Evolutionary conservation across 2,888 invertebrate genomes (phyloP).

Genomic region (Phrixothrix hirtus): DNA sequence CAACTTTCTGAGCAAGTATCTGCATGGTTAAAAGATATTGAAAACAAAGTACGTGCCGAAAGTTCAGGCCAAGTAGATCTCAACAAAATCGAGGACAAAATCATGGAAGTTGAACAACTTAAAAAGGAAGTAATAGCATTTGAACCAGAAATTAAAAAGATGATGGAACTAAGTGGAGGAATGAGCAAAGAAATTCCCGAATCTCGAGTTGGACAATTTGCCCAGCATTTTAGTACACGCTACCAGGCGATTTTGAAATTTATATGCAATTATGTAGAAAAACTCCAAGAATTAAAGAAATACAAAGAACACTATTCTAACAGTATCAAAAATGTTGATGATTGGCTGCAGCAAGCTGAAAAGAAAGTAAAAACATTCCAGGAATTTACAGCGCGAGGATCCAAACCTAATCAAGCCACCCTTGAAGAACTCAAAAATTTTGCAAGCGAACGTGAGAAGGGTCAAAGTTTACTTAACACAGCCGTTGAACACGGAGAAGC

Average conservation of each 20-base stretch:
- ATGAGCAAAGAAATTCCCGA: constrained; percentile 80
- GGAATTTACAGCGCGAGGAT: constrained; percentile 70
- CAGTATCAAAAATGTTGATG: constrained; percentile 70
- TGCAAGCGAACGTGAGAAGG: constrained; percentile 74
- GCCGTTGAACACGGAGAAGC: constrained; percentile 87
- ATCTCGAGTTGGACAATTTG: constrained; percentile 79
- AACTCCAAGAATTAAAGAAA: constrained; percentile 70
- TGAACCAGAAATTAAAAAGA: constrained; percentile 66
- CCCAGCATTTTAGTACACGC: constrained; percentile 74
- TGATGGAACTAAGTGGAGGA: constrained; percentile 70
- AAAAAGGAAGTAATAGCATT: constrained; percentile 68
- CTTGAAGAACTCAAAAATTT: constrained; percentile 76
- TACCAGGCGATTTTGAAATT: constrained; percentile 77
- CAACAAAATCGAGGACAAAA: constrained; percentile 69
- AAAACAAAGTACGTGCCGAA: constrained; percentile 74
- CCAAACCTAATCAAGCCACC: constrained; percentile 76
- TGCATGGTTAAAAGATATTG: constrained; percentile 78
- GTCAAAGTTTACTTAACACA: constrained; percentile 75
- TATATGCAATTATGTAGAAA: constrained; percentile 69
- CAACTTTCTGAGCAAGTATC: constrained; percentile 72
- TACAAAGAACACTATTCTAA: constrained; percentile 71
- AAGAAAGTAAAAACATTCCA: constrained; percentile 73
- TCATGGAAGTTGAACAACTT: constrained; percentile 66
- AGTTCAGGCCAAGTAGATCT: constrained; percentile 72
- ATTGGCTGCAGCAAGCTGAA: constrained; percentile 79